These are phyloP conservation scores for Ellobius talpinus DNA, from an alignment of 2,113 vertebrate species.

Conservation along the genomic window DNA sequence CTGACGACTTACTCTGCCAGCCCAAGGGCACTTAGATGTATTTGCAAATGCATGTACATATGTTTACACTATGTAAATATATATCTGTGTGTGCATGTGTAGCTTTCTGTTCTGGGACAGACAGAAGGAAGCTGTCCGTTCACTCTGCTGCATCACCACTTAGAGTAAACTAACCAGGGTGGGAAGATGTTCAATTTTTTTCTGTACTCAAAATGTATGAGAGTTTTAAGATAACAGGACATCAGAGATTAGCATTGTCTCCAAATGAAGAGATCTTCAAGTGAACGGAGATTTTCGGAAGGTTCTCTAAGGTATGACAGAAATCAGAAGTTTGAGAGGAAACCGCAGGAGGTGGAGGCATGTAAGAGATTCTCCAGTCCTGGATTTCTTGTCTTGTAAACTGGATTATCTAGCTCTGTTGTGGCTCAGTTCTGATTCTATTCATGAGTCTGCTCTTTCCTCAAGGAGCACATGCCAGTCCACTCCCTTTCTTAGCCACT, in stretches of 20 bases:
- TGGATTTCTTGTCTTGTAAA: not conserved
- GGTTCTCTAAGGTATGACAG: not conserved
- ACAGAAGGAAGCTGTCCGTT: not conserved
- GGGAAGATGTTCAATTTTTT: slow-evolving; percentile 29
- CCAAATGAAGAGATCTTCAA: not conserved
- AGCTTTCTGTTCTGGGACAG: not conserved
- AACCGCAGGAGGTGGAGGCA: not conserved
- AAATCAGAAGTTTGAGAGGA: not conserved
- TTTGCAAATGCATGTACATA: not conserved
- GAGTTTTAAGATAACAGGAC: not conserved
- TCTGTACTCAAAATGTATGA: not conserved
- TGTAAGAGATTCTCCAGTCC: not conserved
- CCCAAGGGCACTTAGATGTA: not conserved
- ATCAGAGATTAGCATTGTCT: slow-evolving; percentile 26
- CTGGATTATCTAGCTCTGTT: not conserved
- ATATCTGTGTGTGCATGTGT: rapidly evolving
- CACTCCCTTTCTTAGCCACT: not conserved
- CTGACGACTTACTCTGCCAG: not conserved
- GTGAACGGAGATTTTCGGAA: not conserved
- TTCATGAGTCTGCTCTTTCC: not conserved
- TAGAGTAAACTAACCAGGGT: not conserved
- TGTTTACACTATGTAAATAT: not conserved
- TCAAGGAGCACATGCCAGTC: not conserved
- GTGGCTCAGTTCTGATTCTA: not conserved
- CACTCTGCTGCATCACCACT: not conserved